A percentile compares a stretch with the other conserved stretches of the same genome.
Evolutionary conservation across 2,797 vertebrate species (phyloP).

Genomic region (Amazonetta brasiliensis): DNA sequence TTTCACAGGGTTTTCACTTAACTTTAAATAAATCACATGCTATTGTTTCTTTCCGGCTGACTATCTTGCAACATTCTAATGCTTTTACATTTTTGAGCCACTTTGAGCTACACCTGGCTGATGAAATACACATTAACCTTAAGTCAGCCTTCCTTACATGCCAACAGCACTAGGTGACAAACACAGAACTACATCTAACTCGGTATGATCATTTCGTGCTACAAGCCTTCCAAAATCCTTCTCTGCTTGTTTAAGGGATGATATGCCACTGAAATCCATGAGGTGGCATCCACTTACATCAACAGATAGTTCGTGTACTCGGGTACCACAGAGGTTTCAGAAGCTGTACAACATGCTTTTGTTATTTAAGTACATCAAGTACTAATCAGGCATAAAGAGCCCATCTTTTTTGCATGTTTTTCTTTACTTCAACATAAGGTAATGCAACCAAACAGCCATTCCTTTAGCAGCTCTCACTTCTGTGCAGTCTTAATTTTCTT

Average conservation of each 20-base stretch:
- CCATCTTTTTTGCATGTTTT: not conserved
- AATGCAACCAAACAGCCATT: not conserved
- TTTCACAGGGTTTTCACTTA: conserved; percentile 11
- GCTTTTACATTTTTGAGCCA: not conserved
- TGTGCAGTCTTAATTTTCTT: not conserved
- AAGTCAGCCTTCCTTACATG: conserved; percentile 18
- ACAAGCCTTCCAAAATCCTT: not conserved
- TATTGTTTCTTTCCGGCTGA: not conserved
- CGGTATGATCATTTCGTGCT: conserved; percentile 18
- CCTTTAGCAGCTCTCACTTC: not conserved
- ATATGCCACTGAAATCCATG: conserved; percentile 15
- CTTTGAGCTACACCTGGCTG: not conserved
- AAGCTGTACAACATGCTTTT: conserved; percentile 29
- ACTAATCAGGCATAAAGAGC: not conserved
- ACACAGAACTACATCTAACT: not conserved
- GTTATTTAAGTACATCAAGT: conserved; percentile 40
- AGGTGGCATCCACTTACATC: not conserved
- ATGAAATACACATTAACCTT: not conserved
- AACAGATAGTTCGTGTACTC: not conserved
- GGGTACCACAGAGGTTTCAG: not conserved
- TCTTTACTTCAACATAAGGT: not conserved
- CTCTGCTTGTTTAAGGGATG: not conserved
- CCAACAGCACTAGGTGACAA: conserved; percentile 34
- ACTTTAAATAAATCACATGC: conserved; percentile 39
- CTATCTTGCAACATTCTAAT: not conserved